Evolutionary conservation across 2,797 vertebrate genomes (phyloP).

Genomic region (Triplophysa bombifrons): DNA sequence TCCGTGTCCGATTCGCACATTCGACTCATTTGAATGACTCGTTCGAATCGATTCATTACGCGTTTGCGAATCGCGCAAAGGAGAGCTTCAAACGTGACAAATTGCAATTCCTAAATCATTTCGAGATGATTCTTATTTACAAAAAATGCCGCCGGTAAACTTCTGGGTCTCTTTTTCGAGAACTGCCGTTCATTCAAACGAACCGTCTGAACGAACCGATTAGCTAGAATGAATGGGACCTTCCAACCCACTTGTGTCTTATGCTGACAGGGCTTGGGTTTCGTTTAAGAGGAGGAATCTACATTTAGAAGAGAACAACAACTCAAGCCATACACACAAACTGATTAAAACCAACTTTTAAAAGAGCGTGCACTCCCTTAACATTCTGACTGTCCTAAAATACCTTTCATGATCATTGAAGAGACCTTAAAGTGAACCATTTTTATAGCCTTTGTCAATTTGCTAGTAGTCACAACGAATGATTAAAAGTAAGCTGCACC

Average conservation of each 20-base stretch:
- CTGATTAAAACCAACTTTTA: neutral
- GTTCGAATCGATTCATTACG: neutral
- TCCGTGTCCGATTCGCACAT: conserved; percentile 12
- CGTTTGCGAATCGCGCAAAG: neutral
- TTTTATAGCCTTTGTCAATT: neutral
- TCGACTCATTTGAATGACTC: neutral
- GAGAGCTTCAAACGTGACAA: too few relatives aligned
- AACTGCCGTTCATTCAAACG: neutral
- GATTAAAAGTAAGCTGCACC: neutral
- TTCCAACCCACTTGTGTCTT: neutral
- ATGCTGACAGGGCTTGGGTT: neutral
- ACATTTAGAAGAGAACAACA: neutral
- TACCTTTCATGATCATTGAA: neutral
- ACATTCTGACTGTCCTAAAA: neutral
- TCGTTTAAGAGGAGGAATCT: neutral
- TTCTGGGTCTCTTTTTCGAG: neutral
- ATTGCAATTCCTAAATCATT: too few relatives aligned
- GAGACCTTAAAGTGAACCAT: neutral
- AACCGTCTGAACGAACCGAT: conserved; percentile 5
- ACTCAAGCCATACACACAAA: neutral
- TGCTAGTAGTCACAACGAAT: neutral
- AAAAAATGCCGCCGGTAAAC: too few relatives aligned
- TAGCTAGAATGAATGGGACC: conserved; percentile 4
- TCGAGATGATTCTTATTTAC: too few relatives aligned
- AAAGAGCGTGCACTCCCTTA: neutral